phyloP scores from a whole-genome alignment of 2,113 vertebrate species.

The Nesogale talazaci region DNA sequence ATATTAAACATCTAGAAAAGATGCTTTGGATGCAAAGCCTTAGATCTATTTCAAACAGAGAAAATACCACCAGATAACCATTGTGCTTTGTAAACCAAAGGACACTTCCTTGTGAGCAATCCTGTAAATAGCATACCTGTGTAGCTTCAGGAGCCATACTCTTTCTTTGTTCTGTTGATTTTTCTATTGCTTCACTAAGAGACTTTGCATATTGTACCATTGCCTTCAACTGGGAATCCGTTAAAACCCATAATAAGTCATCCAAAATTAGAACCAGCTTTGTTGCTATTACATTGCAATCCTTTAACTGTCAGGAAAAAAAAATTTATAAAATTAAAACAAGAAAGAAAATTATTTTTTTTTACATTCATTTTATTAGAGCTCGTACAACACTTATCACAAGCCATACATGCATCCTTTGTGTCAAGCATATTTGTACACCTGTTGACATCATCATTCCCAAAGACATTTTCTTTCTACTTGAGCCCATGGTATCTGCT shows the following conservation, averaged over 20 bases:
- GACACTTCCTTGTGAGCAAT: background rate
- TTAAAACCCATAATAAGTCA: constrained; percentile 98
- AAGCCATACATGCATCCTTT: too few relatives aligned
- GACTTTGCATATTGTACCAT: constrained; percentile 99
- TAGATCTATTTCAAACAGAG: constrained; percentile 20
- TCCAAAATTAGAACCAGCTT: constrained; percentile 97
- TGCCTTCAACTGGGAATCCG: constrained; percentile 98
- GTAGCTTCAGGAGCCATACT: constrained; percentile 94
- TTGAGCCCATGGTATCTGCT: too few relatives aligned
- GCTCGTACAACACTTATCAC: too few relatives aligned
- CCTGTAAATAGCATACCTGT: constrained; percentile 85
- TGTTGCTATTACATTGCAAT: constrained; percentile 97
- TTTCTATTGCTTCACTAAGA: constrained; percentile 98
- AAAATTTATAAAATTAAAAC: constrained; percentile 58
- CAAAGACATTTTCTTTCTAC: too few relatives aligned
- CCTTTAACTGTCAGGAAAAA: constrained; percentile 90
- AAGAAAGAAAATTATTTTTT: constrained; percentile 11
- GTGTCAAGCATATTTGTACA: too few relatives aligned
- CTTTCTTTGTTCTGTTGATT: constrained; percentile 97
- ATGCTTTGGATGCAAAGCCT: constrained; percentile 31
- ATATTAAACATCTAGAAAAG: background rate
- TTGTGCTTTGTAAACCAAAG: constrained; percentile 39
- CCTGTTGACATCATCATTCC: too few relatives aligned
- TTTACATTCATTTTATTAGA: too few relatives aligned
- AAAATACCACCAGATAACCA: constrained; percentile 25